phyloP scores from a whole-genome alignment of 2,888 invertebrate genomes.

The Drosophila hamatofila region DNA sequence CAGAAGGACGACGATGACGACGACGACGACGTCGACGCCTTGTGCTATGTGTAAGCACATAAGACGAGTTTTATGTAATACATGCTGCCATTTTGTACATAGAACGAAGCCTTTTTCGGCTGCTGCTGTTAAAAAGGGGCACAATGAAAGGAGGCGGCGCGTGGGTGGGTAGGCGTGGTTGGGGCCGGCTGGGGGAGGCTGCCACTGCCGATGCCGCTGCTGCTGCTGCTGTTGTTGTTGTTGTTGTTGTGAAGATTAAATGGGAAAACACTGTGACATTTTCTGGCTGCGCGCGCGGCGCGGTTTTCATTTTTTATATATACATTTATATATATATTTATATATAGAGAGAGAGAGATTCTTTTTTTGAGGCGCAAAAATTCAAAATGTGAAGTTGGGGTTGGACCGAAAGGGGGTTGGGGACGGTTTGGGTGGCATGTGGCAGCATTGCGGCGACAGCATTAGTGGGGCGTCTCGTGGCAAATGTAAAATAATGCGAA shows the following conservation, averaged over 20 bases:
- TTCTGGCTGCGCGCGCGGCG: conserved; percentile 68
- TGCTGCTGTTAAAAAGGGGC: conserved; percentile 71
- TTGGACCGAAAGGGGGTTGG: conserved; percentile 34
- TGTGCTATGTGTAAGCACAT: conserved; percentile 65
- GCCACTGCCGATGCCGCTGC: not conserved
- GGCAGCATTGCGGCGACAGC: conserved; percentile 57
- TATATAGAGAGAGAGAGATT: not conserved
- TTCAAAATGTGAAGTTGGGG: conserved; percentile 61
- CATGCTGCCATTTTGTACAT: conserved; percentile 72
- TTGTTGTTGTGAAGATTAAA: conserved; percentile 73
- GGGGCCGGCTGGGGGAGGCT: conserved; percentile 11
- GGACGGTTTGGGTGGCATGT: conserved; percentile 24
- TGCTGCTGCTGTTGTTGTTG: conserved; percentile 54
- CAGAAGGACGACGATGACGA: not conserved
- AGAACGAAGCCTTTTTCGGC: conserved; percentile 62
- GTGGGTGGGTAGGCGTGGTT: conserved; percentile 28
- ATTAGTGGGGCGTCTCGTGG: conserved; percentile 77
- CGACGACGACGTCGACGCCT: conserved; percentile 12
- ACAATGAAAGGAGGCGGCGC: conserved; percentile 68
- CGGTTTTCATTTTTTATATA: conserved; percentile 44
- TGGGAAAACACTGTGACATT: conserved; percentile 80
- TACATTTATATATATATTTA: conserved; percentile 23
- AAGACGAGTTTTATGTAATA: conserved; percentile 73
- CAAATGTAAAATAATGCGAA: conserved; percentile 81
- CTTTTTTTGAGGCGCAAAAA: conserved; percentile 50